A percentile compares a stretch with the other conserved stretches of the same genome.
Evolutionary conservation across 2,113 vertebrate genomes (phyloP).

Genomic region (Lampris incognitus): DNA sequence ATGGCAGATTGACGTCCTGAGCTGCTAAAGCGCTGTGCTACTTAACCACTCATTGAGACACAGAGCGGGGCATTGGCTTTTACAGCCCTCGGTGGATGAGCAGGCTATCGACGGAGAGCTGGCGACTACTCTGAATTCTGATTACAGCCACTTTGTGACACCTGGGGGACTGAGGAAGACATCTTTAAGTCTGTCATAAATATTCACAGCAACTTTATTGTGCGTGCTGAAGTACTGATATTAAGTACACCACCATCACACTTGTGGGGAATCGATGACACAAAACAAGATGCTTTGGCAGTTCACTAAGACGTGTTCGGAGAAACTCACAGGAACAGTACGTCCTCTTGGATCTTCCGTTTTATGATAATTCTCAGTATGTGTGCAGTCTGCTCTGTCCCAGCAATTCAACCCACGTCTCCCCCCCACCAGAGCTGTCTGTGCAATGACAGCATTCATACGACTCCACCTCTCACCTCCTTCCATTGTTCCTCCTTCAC

Average conservation of each 20-base stretch:
- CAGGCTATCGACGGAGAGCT: slow-evolving; percentile 66
- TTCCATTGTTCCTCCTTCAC: slow-evolving; percentile 63
- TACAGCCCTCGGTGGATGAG: slow-evolving; percentile 72
- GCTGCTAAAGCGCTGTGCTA: slow-evolving; percentile 33
- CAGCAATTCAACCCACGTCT: slow-evolving; percentile 7
- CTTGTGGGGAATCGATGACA: slow-evolving; percentile 66
- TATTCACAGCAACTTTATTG: slow-evolving; percentile 84
- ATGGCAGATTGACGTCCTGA: neutral
- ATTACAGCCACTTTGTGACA: slow-evolving; percentile 83
- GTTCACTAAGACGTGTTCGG: slow-evolving; percentile 42
- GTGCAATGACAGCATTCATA: slow-evolving; percentile 28
- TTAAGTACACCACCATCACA: slow-evolving; percentile 73
- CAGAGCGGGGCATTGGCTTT: slow-evolving; percentile 61
- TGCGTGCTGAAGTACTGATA: slow-evolving; percentile 75
- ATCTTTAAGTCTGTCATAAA: slow-evolving; percentile 81
- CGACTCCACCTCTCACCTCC: slow-evolving; percentile 50
- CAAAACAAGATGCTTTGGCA: slow-evolving; percentile 42
- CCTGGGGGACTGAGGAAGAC: slow-evolving; percentile 77
- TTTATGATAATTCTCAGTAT: slow-evolving; percentile 25
- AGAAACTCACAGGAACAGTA: slow-evolving; percentile 61
- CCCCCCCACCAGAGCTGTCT: slow-evolving; percentile 4
- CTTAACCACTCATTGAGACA: slow-evolving; percentile 50
- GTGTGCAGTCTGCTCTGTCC: slow-evolving; percentile 17
- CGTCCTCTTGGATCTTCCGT: neutral
- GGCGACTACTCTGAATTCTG: slow-evolving; percentile 75